A percentile compares a stretch with the other conserved stretches of the same genome.
These are phyloP conservation scores for Psittacula cyanocephala DNA, from an alignment of 2,113 vertebrate species.

Conservation along the genomic window DNA sequence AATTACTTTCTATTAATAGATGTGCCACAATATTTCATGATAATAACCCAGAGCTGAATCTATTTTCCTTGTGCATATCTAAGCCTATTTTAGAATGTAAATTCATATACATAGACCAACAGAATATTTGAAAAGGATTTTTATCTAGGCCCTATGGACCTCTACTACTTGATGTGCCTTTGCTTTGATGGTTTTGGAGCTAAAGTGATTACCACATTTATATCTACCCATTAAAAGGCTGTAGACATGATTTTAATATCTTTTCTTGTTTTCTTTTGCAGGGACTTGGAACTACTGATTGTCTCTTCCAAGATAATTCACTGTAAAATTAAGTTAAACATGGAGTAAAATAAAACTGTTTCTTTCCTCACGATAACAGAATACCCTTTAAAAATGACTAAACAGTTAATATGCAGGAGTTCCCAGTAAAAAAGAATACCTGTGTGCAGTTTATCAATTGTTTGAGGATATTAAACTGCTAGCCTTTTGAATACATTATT, in stretches of 20 bases:
- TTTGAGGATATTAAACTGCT: background rate
- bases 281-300: background rate
- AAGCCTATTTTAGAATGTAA: background rate
- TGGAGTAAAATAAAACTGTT: background rate
- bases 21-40: background rate
- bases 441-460: background rate
- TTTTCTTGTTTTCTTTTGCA: background rate
- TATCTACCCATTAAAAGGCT: background rate
- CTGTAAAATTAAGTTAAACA: conserved; percentile 16
- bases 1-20: background rate
- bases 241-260: background rate
- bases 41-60: background rate
- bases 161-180: background rate
- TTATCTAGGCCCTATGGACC: conserved; percentile 2
- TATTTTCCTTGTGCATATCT: background rate
- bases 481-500: background rate
- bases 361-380: background rate
- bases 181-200: conserved; percentile 6
- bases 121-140: conserved; percentile 33
- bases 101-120: background rate
- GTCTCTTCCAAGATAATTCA: background rate
- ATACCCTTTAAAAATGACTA: background rate
- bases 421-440: background rate
- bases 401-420: background rate
- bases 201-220: background rate